Evolutionary conservation across 2,888 invertebrate species (phyloP).

Genomic region (Hirtodrosophila confusa): DNA sequence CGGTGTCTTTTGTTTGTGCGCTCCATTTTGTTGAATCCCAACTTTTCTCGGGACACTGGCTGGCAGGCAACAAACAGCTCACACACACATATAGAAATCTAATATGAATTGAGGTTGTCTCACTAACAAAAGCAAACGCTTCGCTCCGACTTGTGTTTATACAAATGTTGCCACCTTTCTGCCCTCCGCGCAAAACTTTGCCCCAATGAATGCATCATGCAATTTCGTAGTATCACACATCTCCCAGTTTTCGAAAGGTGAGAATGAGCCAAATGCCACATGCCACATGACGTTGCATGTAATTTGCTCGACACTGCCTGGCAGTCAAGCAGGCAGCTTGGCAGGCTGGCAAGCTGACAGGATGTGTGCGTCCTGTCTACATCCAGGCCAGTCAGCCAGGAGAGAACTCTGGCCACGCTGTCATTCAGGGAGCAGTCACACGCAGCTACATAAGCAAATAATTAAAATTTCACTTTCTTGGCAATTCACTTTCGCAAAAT

Average conservation of each 20-base stretch:
- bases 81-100: conserved; percentile 60
- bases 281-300: conserved; percentile 79
- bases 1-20: conserved; percentile 74
- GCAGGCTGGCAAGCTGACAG: conserved; percentile 44
- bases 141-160: conserved; percentile 51
- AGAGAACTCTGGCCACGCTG: conserved; percentile 53
- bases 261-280: conserved; percentile 76
- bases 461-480: conserved; percentile 82
- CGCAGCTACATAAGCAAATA: conserved; percentile 64
- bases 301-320: conserved; percentile 73
- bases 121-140: conserved; percentile 76
- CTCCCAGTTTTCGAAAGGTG: conserved; percentile 48
- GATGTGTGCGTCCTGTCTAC: conserved; percentile 66
- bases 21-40: conserved; percentile 78
- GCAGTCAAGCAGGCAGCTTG: conserved; percentile 27
- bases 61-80: conserved; percentile 57
- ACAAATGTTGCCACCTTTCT: conserved; percentile 62
- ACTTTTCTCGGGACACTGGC: conserved; percentile 63
- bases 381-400: conserved; percentile 66
- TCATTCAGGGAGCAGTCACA: conserved; percentile 65
- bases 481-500: conserved; percentile 77
- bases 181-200: conserved; percentile 65
- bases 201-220: conserved; percentile 65
- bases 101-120: conserved; percentile 83
- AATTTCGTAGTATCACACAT: conserved; percentile 18